Evolutionary conservation across 2,113 vertebrate species (phyloP).

Genomic region (Apteryx mantelli): DNA sequence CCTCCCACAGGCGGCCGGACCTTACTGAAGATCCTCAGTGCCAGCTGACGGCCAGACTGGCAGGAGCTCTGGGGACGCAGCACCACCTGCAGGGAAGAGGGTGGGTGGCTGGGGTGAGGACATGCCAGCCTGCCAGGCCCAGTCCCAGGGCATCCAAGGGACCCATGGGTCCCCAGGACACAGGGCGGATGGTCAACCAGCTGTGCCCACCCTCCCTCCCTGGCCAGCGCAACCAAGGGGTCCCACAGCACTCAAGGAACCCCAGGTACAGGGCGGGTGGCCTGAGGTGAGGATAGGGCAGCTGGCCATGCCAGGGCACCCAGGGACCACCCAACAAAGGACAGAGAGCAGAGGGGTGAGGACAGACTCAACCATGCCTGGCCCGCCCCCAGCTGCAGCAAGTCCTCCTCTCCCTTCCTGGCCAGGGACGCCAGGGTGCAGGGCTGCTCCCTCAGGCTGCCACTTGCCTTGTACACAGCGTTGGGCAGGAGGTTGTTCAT

Average conservation of each 20-base stretch:
- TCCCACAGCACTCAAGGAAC: neutral
- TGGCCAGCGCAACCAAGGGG: neutral
- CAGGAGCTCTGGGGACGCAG: slow-evolving; percentile 94
- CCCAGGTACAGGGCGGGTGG: neutral
- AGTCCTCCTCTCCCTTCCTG: neutral
- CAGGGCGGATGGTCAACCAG: neutral
- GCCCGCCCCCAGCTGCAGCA: neutral
- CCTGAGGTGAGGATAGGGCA: too few species aligned
- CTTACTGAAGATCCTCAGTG: slow-evolving; percentile 96
- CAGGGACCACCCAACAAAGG: neutral
- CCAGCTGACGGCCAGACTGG: slow-evolving; percentile 93
- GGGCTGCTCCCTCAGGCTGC: neutral
- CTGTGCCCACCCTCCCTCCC: neutral
- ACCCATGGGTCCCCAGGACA: neutral
- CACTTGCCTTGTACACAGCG: slow-evolving; percentile 90
- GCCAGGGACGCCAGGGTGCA: neutral
- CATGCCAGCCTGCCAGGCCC: neutral
- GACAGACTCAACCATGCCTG: neutral
- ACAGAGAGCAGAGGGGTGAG: neutral
- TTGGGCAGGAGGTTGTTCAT: slow-evolving; percentile 99
- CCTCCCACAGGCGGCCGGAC: slow-evolving; percentile 97
- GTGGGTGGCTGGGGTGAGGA: neutral
- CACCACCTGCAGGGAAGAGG: slow-evolving; percentile 85
- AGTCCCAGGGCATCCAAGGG: neutral
- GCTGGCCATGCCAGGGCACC: neutral